Conservation (phyloP, 53 echinoderm and acorn worm species). For the Holothuria scabra region DNA sequence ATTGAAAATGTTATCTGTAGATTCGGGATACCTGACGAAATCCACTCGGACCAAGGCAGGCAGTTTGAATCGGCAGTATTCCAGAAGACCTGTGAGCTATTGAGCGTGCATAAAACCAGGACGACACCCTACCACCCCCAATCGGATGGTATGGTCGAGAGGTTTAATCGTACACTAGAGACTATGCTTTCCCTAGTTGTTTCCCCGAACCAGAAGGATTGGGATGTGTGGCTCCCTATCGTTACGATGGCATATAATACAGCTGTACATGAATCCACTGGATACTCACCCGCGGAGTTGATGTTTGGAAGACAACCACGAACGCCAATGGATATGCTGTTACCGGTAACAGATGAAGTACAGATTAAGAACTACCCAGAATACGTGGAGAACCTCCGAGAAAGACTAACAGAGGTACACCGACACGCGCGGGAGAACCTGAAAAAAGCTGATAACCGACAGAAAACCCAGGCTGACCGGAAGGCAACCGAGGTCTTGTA, state of each 20-base stretch:
- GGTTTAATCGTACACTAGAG: conserved; percentile 4
- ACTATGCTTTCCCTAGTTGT: no score
- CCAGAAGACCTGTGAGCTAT: conserved; percentile 6
- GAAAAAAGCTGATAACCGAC: not conserved
- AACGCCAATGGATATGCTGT: not conserved
- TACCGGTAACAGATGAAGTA: not conserved
- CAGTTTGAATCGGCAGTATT: conserved; percentile 9
- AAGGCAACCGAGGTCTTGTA: not conserved
- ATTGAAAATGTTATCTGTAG: not conserved
- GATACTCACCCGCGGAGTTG: conserved; percentile 4
- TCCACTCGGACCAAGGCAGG: conserved; percentile 2
- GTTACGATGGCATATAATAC: not conserved
- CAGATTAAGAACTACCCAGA: not conserved
- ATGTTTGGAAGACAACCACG: conserved; percentile 1
- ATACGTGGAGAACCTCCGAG: not conserved
- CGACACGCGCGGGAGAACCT: not conserved
- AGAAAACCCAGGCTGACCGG: not conserved
- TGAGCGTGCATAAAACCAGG: not conserved
- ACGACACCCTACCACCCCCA: no score
- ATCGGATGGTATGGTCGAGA: not conserved
- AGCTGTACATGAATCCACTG: conserved; percentile 22
- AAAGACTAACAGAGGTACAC: not conserved
- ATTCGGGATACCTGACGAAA: conserved; percentile 24
- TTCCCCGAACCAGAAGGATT: not conserved
- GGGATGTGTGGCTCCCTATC: no score